phyloP scores from a whole-genome alignment of 2,113 vertebrate genomes.

The Antigone vipio region DNA sequence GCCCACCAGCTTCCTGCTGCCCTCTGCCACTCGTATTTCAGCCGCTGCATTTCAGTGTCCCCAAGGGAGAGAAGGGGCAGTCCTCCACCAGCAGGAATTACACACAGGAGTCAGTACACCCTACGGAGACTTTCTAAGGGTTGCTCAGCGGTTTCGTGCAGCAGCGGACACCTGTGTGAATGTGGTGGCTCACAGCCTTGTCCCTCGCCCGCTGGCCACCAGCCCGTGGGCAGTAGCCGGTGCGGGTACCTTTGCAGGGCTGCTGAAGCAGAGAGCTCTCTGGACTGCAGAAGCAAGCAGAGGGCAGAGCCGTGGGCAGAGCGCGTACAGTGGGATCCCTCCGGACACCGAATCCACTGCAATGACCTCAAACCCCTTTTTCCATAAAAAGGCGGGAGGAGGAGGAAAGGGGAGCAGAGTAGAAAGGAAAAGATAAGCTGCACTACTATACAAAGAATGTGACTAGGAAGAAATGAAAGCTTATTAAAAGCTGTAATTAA shows the following conservation, averaged over 20 bases:
- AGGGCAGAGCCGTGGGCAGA: background rate
- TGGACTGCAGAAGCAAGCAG: background rate
- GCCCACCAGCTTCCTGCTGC: background rate
- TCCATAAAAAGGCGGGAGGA: background rate
- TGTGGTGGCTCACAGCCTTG: background rate
- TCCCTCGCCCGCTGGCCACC: background rate
- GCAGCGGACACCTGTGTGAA: accelerated
- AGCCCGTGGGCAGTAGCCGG: background rate
- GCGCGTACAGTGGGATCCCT: background rate
- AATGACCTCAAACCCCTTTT: background rate
- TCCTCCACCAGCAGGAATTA: background rate
- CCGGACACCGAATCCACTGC: background rate
- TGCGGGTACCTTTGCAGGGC: background rate
- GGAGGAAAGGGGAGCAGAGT: background rate
- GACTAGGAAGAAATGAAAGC: slow-evolving; percentile 56
- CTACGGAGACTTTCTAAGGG: background rate
- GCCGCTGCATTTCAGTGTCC: background rate
- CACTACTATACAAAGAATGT: slow-evolving; percentile 27
- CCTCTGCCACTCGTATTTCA: background rate
- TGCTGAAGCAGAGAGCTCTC: background rate
- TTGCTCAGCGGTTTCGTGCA: background rate
- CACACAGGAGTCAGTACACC: background rate
- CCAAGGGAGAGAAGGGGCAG: background rate
- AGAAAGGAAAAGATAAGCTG: slow-evolving; percentile 23
- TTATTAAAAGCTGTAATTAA: slow-evolving; percentile 74